Conservation (phyloP, 2,888 invertebrate species). For the Ceratothoa steindachneri region DNA sequence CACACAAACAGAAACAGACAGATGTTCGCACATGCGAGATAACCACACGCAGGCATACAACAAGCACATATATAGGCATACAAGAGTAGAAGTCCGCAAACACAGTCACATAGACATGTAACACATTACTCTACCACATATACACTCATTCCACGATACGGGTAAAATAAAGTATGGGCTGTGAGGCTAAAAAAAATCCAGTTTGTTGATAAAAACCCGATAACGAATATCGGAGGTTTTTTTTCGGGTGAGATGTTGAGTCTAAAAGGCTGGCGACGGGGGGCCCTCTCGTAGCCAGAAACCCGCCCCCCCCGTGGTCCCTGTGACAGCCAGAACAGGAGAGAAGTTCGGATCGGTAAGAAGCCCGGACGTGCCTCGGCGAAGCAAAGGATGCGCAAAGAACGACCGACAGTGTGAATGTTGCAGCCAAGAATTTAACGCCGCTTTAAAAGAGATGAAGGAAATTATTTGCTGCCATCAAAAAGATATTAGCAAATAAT, state of each 20-base stretch:
- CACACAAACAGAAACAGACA: too few species aligned
- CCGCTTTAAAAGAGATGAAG: neutral
- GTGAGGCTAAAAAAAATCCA: too few species aligned
- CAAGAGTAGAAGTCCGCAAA: too few species aligned
- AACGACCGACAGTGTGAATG: neutral
- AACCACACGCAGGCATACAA: too few species aligned
- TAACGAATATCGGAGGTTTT: neutral
- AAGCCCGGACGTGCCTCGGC: neutral
- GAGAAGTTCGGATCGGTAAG: neutral
- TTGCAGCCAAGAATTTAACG: neutral
- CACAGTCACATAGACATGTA: too few species aligned
- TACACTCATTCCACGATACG: too few species aligned
- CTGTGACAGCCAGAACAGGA: constrained; percentile 1
- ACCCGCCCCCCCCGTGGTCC: neutral
- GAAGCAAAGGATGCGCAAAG: neutral
- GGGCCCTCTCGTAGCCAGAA: neutral
- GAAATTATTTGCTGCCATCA: neutral
- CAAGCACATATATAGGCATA: too few species aligned
- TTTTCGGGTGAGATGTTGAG: constrained; percentile 12
- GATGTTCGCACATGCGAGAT: too few species aligned
- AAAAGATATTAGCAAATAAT: neutral
- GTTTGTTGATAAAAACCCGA: neutral
- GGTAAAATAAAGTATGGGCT: too few species aligned
- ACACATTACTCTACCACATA: too few species aligned
- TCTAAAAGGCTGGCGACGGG: neutral